These are phyloP conservation scores for Psophia crepitans DNA, from an alignment of 2,113 vertebrate genomes.

Conservation along the genomic window DNA sequence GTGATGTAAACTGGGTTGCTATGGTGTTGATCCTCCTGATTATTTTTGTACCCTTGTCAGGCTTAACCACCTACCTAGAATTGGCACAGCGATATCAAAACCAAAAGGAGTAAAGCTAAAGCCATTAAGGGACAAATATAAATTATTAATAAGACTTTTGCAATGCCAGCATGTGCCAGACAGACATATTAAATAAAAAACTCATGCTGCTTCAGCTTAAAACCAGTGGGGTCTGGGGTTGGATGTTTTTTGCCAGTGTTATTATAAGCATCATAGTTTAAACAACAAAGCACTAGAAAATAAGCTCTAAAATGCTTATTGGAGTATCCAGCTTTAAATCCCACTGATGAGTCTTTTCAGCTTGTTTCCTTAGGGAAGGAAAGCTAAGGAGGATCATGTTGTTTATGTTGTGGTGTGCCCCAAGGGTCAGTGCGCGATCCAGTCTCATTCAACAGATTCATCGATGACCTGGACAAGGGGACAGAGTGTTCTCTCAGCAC, in stretches of 20 bases:
- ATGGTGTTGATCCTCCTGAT: background rate
- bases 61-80: background rate
- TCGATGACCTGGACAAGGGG: too few species aligned
- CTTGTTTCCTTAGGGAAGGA: background rate
- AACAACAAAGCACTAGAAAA: background rate
- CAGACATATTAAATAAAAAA: background rate
- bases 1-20: accelerated
- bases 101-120: background rate
- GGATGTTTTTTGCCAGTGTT: background rate
- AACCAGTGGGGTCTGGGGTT: background rate
- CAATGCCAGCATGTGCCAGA: background rate
- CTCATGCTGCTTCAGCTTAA: background rate
- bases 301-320: background rate
- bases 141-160: background rate
- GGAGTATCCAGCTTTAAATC: background rate
- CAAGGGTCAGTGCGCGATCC: too few species aligned
- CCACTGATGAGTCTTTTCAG: background rate
- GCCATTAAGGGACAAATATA: background rate
- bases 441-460: too few species aligned
- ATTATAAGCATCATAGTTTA: background rate
- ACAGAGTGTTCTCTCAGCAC: too few species aligned
- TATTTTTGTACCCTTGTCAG: background rate
- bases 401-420: too few species aligned
- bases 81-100: background rate
- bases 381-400: background rate